Conservation (phyloP, 2,797 vertebrate species). For the Nothura maculosa region DNA sequence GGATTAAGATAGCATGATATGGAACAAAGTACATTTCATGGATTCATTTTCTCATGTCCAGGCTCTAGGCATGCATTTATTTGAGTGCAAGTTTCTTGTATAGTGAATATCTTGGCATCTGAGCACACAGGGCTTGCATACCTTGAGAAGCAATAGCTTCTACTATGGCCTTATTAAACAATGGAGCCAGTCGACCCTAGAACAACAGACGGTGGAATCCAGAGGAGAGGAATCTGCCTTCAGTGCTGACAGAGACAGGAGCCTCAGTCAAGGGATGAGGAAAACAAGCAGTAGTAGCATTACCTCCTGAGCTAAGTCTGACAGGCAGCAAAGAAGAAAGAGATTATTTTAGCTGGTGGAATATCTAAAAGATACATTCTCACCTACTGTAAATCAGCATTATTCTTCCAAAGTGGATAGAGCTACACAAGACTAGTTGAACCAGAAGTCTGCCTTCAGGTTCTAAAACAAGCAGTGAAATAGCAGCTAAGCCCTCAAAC, state of each 20-base stretch:
- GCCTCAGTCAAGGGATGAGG: neutral
- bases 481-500: neutral
- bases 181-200: neutral
- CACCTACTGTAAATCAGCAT: neutral
- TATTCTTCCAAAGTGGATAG: neutral
- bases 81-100: neutral
- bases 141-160: neutral
- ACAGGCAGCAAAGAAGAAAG: neutral
- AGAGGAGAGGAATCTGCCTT: neutral
- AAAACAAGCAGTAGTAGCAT: neutral
- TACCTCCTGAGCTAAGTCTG: neutral
- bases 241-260: neutral
- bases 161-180: neutral
- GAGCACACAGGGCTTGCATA: neutral
- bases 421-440: neutral
- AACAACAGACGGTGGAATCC: neutral
- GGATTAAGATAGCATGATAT: neutral
- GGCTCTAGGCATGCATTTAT: neutral
- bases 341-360: neutral
- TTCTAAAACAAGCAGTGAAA: neutral
- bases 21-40: neutral
- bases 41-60: neutral
- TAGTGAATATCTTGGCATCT: neutral
- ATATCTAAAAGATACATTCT: neutral
- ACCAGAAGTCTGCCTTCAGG: neutral